Percentiles rank a stretch among this genome's conserved stretches.
These are phyloP conservation scores for Gymnobelideus leadbeateri DNA, from an alignment of 2,113 vertebrate species.

Conservation along the genomic window DNA sequence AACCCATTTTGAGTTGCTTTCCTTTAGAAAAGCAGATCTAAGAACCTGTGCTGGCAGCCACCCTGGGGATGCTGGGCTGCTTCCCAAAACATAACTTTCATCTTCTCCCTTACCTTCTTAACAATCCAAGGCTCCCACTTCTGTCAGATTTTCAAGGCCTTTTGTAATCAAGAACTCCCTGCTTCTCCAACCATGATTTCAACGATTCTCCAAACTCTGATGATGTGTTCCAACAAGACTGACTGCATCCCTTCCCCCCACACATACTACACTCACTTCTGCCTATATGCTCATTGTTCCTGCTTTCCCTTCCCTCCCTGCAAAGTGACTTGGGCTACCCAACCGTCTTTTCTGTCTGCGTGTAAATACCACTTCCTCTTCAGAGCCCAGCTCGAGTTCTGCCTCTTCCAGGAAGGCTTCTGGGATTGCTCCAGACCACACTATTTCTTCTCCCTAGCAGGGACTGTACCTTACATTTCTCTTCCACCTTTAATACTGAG, in stretches of 20 bases:
- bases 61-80: too few species aligned
- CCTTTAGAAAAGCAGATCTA: too few species aligned
- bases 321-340: neutral
- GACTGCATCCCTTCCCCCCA: neutral
- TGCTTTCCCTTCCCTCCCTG: neutral
- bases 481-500: neutral
- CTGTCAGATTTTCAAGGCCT: constrained; percentile 23
- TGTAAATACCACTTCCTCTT: neutral
- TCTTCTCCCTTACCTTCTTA: constrained; percentile 58
- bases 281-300: neutral
- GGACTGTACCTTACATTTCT: constrained; percentile 1
- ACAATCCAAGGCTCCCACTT: constrained; percentile 26
- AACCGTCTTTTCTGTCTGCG: neutral
- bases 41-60: too few species aligned
- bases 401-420: neutral
- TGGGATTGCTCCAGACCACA: constrained; percentile 50
- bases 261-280: neutral
- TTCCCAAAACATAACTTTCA: constrained; percentile 58
- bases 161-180: constrained; percentile 7
- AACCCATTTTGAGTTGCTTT: too few species aligned
- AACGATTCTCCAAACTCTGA: neutral
- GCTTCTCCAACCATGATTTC: neutral
- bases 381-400: constrained; percentile 14
- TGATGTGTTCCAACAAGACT: neutral
- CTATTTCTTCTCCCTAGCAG: constrained; percentile 1